These are phyloP conservation scores for Molorchus minor DNA, from an alignment of 2,888 invertebrate genomes.

Conservation along the genomic window DNA sequence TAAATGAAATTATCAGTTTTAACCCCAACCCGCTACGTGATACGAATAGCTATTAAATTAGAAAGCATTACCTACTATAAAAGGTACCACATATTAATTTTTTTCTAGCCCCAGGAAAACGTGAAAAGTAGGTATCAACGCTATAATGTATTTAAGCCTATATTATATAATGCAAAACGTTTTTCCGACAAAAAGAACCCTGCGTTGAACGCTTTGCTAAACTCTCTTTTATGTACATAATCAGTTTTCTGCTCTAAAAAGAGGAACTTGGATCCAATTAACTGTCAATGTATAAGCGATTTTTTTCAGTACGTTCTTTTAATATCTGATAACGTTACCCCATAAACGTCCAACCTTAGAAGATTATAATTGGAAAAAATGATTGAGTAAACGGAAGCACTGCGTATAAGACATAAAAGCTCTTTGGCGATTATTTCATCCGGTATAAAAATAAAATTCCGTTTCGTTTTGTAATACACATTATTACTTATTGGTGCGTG, in stretches of 20 bases:
- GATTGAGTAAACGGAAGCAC: background rate
- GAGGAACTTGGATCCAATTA: background rate
- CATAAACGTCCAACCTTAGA: background rate
- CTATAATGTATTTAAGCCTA: too few species aligned
- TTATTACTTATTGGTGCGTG: too few species aligned
- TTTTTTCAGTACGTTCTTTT: background rate
- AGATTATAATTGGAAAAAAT: background rate
- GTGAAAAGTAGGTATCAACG: too few species aligned
- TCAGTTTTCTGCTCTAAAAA: background rate
- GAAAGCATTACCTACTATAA: too few species aligned
- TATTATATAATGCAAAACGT: too few species aligned
- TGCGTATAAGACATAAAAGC: background rate
- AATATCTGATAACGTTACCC: background rate
- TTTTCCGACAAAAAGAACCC: too few species aligned
- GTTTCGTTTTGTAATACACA: background rate
- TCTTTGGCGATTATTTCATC: background rate
- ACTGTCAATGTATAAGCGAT: background rate
- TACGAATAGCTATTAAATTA: too few species aligned
- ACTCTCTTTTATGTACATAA: background rate
- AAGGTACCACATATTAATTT: too few species aligned
- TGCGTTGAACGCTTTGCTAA: background rate
- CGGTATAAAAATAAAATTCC: background rate
- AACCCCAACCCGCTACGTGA: too few species aligned
- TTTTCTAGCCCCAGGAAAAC: too few species aligned
- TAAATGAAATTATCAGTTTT: background rate